Percentiles rank a stretch among this genome's conserved stretches.
phyloP scores from a whole-genome alignment of 2,888 invertebrate species.

The Orthosia gracilis region DNA sequence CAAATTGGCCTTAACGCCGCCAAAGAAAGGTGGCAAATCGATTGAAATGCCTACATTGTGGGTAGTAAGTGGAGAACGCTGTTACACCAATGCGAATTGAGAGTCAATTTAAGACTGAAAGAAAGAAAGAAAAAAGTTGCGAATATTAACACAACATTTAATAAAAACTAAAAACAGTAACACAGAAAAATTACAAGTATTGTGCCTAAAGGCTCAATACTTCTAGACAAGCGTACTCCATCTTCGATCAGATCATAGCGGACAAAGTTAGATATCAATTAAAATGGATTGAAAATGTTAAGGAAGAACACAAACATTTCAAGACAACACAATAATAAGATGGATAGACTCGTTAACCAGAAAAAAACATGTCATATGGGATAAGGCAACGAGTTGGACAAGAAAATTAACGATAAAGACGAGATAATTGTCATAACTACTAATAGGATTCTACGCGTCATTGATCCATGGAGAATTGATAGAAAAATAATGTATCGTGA shows the following conservation, averaged over 20 bases:
- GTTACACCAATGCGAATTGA: slow-evolving; percentile 64
- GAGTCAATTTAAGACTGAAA: background rate
- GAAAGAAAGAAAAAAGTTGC: too few relatives aligned
- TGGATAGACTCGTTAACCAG: background rate
- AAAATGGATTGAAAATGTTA: too few relatives aligned
- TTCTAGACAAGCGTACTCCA: too few relatives aligned
- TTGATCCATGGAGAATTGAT: too few relatives aligned
- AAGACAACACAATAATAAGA: background rate
- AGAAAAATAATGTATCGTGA: background rate
- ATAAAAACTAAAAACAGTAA: too few relatives aligned
- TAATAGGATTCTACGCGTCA: too few relatives aligned
- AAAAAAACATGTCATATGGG: background rate
- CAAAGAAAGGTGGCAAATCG: slow-evolving; percentile 73
- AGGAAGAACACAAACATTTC: background rate
- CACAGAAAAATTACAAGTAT: too few relatives aligned
- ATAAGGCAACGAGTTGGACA: background rate
- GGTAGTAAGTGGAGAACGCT: slow-evolving; percentile 60
- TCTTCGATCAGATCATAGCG: too few relatives aligned
- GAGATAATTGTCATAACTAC: too few relatives aligned
- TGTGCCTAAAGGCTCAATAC: too few relatives aligned
- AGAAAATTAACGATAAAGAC: background rate
- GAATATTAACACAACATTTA: too few relatives aligned
- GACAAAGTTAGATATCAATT: too few relatives aligned
- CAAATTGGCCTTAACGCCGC: slow-evolving; percentile 83
- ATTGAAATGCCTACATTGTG: slow-evolving; percentile 66